A percentile compares a stretch with the other conserved stretches of the same genome.
Evolutionary conservation across 2,888 invertebrate genomes (phyloP).

Genomic region (Prionchulus punctatus): DNA sequence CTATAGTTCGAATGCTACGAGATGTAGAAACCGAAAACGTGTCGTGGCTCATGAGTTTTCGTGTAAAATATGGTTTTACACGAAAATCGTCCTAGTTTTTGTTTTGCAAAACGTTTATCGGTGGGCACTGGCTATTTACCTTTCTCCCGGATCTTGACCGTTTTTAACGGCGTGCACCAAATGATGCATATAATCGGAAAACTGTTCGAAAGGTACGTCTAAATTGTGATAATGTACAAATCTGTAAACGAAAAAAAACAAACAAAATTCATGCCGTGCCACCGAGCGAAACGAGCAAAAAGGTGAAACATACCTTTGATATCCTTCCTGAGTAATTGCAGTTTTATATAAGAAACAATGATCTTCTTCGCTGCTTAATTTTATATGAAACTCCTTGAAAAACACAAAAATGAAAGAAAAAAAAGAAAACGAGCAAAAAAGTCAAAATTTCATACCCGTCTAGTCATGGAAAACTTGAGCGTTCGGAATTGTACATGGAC

Average conservation of each 20-base stretch:
- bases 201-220: constrained; percentile 1
- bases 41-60: background rate
- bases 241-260: background rate
- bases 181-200: background rate
- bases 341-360: constrained; percentile 2
- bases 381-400: constrained; percentile 2
- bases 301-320: background rate
- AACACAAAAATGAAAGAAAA: no score
- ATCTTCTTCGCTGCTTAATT: constrained; percentile 3
- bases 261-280: background rate
- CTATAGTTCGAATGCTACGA: no score
- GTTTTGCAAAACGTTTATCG: background rate
- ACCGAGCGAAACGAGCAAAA: background rate
- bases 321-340: background rate
- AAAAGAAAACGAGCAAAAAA: background rate
- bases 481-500: constrained; percentile 1
- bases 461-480: background rate
- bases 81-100: background rate
- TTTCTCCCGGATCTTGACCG: background rate
- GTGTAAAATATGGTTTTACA: background rate
- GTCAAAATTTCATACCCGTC: background rate
- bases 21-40: background rate
- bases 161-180: background rate
- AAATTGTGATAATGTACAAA: background rate
- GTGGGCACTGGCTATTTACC: background rate